Evolutionary conservation across 2,797 vertebrate species (phyloP).

Genomic region (Merluccius polli): DNA sequence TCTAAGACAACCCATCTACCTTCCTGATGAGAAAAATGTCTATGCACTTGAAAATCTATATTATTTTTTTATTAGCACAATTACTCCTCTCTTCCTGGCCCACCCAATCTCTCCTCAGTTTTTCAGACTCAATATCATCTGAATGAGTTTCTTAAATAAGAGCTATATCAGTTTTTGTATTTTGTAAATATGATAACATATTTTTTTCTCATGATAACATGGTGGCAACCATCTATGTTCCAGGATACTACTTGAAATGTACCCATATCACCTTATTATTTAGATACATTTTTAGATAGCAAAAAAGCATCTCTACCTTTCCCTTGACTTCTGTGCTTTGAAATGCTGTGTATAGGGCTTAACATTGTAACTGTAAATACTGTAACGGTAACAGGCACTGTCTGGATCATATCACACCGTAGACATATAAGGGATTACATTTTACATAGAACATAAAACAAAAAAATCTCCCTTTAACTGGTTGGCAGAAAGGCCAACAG

Average conservation of each 20-base stretch:
- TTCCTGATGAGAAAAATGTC: not conserved
- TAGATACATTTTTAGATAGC: not conserved
- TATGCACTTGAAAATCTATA: not conserved
- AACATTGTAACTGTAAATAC: not conserved
- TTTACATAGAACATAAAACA: not conserved
- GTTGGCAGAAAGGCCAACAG: not conserved
- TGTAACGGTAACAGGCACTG: too few species aligned
- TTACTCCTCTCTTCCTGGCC: not conserved
- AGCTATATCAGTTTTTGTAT: not conserved
- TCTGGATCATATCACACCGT: not conserved
- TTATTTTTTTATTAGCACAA: not conserved
- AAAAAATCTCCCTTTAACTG: not conserved
- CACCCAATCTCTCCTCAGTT: not conserved
- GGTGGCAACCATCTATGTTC: not conserved
- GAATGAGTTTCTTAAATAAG: not conserved
- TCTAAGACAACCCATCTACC: not conserved
- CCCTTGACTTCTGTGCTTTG: too few species aligned
- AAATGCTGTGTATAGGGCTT: not conserved
- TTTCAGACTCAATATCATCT: not conserved
- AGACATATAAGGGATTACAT: not conserved
- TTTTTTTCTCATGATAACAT: not conserved
- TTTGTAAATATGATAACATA: not conserved
- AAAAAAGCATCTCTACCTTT: not conserved
- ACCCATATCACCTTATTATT: not conserved
- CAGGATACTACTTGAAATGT: not conserved